Evolutionary conservation across 2,888 invertebrate species (phyloP), one percentile per base, ranked within the genome.

Genomic region (Macaria liturata): DNA sequence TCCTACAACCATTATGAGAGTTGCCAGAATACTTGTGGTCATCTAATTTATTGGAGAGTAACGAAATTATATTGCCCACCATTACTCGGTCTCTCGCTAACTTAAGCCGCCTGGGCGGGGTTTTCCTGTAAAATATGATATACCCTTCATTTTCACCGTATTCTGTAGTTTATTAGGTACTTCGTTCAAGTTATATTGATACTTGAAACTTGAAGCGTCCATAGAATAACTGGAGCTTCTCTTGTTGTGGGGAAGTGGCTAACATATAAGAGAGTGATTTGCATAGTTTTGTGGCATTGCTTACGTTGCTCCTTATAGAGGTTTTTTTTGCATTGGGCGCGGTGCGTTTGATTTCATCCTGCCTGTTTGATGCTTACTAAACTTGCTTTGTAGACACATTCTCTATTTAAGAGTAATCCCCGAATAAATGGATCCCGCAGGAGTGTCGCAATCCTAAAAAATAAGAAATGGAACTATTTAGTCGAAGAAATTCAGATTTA

Each of bases 151-250:
- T 62, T 57, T 57, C 52, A 45, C 58, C 46, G 56, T 56, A 51
- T 64, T 43, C 46, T 62, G 53, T 59, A 57, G 61, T 61, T 65
- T 59, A 59, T 61, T 47, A 44, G 49, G 50, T 32, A 55, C 53
- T 60, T 64, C 57, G 62, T 57, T 58, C 60, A 60, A 59, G 57
- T 62, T 58, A 66, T 64, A 59, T 63, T 56, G 61, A 59, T 63
- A 59, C 58, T 62, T 56, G 55, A 40, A 57, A 55, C 46, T 58
- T 58, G 43, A 48, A 57, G 46, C 59, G 54, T 46, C 57, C 46
- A 58, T 54, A 54, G 51, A 59, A 56, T 58, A 49, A 20, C 20
- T 20, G 20, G 20, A 20, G 53, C 47, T 56, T 49, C 30, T 30
- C 32, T 20, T 54, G 34, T 37, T 37, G 4, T 37, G 34, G 7